These are phyloP conservation scores for Pyxicephalus adspersus DNA, from an alignment of 2,113 vertebrate species.

Conservation along the genomic window DNA sequence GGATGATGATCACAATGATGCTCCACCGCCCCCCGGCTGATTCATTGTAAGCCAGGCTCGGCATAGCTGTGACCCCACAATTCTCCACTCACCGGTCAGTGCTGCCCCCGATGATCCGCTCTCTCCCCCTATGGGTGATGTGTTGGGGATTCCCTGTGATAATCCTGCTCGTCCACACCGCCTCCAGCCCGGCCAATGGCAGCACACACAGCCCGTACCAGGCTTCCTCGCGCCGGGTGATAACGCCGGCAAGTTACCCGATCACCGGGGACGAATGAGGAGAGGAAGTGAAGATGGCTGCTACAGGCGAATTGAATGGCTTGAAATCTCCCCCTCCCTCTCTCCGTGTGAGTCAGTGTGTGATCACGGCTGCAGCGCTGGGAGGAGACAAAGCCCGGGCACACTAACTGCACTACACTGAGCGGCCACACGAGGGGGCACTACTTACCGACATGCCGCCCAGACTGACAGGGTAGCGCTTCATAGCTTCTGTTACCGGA, in stretches of 20 bases:
- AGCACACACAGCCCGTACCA: neutral
- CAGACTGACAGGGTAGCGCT: too few species aligned
- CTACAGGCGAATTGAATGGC: constrained; percentile 50
- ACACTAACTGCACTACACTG: constrained; percentile 1
- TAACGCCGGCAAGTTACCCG: too few species aligned
- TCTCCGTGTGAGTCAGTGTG: constrained; percentile 23
- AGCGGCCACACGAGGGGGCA: constrained; percentile 16
- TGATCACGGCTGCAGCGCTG: constrained; percentile 34
- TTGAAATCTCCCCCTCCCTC: constrained; percentile 43
- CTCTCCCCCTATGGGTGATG: neutral
- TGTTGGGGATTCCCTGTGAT: neutral
- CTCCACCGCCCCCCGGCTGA: too few species aligned
- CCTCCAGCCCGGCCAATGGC: neutral
- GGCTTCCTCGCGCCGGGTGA: neutral
- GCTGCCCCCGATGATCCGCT: too few species aligned
- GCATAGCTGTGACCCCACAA: too few species aligned
- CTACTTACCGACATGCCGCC: too few species aligned
- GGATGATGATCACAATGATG: too few species aligned
- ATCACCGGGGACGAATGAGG: constrained; percentile 8
- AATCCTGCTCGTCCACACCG: neutral
- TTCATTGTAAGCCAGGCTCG: too few species aligned
- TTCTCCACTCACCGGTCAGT: too few species aligned
- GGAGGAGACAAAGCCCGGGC: constrained; percentile 37
- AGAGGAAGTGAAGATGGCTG: constrained; percentile 55
- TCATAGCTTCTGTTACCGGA: too few species aligned